phyloP scores from a whole-genome alignment of 64 coral and sea anemone genomes.

The Actinia equina region DNA sequence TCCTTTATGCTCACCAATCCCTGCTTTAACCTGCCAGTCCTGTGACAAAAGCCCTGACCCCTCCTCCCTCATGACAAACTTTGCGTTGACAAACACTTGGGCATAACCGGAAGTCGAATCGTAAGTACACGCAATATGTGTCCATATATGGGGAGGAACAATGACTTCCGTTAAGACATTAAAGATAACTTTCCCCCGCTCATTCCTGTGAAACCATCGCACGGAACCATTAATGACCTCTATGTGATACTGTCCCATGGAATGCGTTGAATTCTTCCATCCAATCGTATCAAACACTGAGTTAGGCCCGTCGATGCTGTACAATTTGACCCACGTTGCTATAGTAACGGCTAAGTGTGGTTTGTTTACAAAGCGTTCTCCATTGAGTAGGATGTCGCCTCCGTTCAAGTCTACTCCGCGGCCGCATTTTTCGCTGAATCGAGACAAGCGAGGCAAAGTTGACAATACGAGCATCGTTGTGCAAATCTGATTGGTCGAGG shows the following conservation, averaged over 20 bases:
- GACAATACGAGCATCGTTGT: slow-evolving; percentile 85
- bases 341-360: slow-evolving; percentile 81
- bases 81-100: slow-evolving; percentile 90
- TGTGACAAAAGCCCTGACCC: slow-evolving; percentile 85
- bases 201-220: slow-evolving; percentile 88
- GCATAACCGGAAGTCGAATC: slow-evolving; percentile 58
- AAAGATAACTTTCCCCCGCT: slow-evolving; percentile 66
- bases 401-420: slow-evolving; percentile 83
- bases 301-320: slow-evolving; percentile 51
- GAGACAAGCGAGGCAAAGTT: slow-evolving; percentile 79
- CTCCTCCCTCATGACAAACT: slow-evolving; percentile 80
- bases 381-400: slow-evolving; percentile 81
- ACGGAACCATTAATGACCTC: slow-evolving; percentile 83
- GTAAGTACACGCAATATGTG: slow-evolving; percentile 79
- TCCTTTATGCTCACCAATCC: slow-evolving; percentile 86
- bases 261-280: slow-evolving; percentile 66
- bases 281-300: slow-evolving; percentile 95
- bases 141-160: slow-evolving; percentile 64
- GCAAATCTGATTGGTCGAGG: slow-evolving; percentile 61
- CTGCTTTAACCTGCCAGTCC: slow-evolving; percentile 88
- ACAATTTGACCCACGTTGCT: slow-evolving; percentile 86
- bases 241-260: slow-evolving; percentile 74
- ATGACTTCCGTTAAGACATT: slow-evolving; percentile 76
- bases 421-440: slow-evolving; percentile 90
- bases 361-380: slow-evolving; percentile 66